Evolutionary conservation across 1,140 invertebrate genomes (phyloP).

Genomic region (Thaumetopoea pityocampa): DNA sequence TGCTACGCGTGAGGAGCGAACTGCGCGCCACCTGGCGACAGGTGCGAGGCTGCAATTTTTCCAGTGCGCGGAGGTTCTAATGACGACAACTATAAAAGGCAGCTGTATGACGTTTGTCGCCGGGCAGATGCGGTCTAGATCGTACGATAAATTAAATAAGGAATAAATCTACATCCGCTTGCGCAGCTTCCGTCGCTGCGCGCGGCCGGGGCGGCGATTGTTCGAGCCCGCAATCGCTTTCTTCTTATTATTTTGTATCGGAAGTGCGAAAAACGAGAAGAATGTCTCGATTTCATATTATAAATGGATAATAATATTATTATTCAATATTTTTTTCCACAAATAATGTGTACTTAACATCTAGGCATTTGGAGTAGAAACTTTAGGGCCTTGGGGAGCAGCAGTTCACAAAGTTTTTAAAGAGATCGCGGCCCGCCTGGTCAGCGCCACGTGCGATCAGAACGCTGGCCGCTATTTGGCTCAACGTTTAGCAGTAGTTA

Average conservation of each 20-base stretch:
- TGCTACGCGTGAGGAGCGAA: no score
- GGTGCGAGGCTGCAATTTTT: constrained; percentile 48
- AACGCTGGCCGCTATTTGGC: no score
- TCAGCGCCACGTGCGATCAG: no score
- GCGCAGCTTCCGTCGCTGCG: constrained; percentile 57
- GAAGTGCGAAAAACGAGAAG: constrained; percentile 53
- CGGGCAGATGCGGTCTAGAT: constrained; percentile 69
- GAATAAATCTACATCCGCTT: constrained; percentile 62
- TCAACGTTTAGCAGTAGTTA: no score
- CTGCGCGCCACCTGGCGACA: constrained; percentile 55
- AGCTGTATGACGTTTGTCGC: constrained; percentile 56
- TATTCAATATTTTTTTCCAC: no score
- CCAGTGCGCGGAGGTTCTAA: constrained; percentile 39
- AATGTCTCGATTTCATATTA: constrained; percentile 24
- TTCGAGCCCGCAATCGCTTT: constrained; percentile 62
- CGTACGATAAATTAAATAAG: constrained; percentile 60
- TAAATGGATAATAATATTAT: constrained; percentile 3
- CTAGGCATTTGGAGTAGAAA: no score
- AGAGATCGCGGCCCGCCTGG: no score
- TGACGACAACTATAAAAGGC: constrained; percentile 56
- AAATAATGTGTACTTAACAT: no score
- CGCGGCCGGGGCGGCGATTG: constrained; percentile 62
- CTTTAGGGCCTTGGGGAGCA: no score
- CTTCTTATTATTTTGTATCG: constrained; percentile 56
- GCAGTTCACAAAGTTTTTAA: no score